Base-by-base conservation (phyloP, 2,888 invertebrate genomes). In the Philereme transversata region DNA sequence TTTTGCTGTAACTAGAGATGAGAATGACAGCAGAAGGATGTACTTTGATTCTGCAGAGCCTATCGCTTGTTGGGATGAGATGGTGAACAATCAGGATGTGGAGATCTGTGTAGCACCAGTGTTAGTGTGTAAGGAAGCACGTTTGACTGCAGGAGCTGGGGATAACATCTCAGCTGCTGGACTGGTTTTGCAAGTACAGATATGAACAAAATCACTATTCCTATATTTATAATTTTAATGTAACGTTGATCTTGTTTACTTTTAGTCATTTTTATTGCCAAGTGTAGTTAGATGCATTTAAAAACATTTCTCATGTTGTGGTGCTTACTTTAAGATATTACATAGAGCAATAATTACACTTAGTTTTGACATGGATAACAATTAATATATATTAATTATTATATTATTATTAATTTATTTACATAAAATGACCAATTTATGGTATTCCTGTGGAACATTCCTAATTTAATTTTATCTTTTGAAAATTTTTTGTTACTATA, bases 111-210 rank as follows among this genome's bases (percentile, higher is more conserved):
- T 97, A 5, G 96, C 97, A 0, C 97, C 97, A 0, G 97, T 97
- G 5, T 87, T 97, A 35, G 96, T 97, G 4, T 97, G 97, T 77
- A 97, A 96, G 0, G 93, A 96, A 71, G 96, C 96, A 0, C 94
- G 95, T 62, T 94, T 97, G 74, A 97, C 97, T 0, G 97, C 96
- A 0, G 97, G 97, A 0, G 97, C 97, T 7, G 97, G 97, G 0
- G 97, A 97, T 80, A 97, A 97, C 78, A 96, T 97, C 67, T 97
- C 97, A 0, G 96, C 97, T n/a, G 96, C 97, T 3, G 97, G 97
- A n/a, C 87, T 97, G 10, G 95, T 94, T n/a, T 87, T 95, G 56
- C 95, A 95, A 82, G 93, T 95, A 62, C 93, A 91, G 62, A 88
- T 87, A 77, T 90, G 70, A 86, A 75, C 63, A 74, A 71, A 73